phyloP scores from a whole-genome alignment of 2,888 invertebrate species.

The Metopia argyrocephala region DNA sequence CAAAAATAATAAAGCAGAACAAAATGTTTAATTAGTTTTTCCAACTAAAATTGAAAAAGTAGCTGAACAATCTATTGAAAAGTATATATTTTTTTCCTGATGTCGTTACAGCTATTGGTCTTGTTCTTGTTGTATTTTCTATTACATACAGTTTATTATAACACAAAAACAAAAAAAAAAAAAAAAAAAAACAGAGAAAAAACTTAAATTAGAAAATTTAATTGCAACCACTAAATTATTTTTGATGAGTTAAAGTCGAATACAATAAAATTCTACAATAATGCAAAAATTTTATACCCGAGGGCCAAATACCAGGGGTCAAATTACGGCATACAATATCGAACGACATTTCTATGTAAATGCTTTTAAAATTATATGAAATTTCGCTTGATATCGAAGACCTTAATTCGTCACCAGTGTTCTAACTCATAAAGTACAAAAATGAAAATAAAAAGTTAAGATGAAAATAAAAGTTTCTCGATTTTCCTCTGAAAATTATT shows the following conservation, averaged over 20 bases:
- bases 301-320: too few relatives aligned
- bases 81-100: background rate
- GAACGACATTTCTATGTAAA: too few relatives aligned
- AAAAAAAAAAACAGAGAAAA: slow-evolving; percentile 1
- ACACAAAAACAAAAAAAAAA: slow-evolving; percentile 45
- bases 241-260: background rate
- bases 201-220: background rate
- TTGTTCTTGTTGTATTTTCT: slow-evolving; percentile 10
- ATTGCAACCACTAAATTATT: background rate
- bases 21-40: slow-evolving; percentile 64
- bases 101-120: background rate
- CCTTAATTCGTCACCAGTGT: too few relatives aligned
- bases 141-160: slow-evolving; percentile 42
- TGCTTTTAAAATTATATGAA: too few relatives aligned
- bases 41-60: slow-evolving; percentile 62
- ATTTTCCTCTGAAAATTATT: too few relatives aligned
- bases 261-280: background rate
- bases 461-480: too few relatives aligned
- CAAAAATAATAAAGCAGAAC: slow-evolving; percentile 1
- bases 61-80: slow-evolving; percentile 44
- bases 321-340: too few relatives aligned
- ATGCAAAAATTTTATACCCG: too few relatives aligned
- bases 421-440: too few relatives aligned
- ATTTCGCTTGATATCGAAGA: too few relatives aligned
- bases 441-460: too few relatives aligned